These are phyloP conservation scores for Diploptera punctata DNA, from an alignment of 2,888 invertebrate species.

Conservation along the genomic window DNA sequence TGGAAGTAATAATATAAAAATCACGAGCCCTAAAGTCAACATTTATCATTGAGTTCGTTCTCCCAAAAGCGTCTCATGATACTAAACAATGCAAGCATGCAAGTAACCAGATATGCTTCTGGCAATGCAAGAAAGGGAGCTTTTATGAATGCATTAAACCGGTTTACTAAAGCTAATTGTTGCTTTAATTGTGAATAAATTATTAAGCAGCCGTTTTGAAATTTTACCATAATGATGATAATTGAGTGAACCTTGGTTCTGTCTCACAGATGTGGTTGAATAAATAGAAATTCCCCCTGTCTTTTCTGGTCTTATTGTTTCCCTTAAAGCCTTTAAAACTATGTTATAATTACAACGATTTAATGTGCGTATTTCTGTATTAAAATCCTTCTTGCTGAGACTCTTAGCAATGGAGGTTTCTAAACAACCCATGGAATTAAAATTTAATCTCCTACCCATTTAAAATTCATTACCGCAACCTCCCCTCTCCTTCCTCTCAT, in stretches of 20 bases:
- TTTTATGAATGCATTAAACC: not conserved
- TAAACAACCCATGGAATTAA: constrained; percentile 28
- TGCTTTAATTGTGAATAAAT: constrained; percentile 9
- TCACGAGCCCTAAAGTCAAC: too few species aligned
- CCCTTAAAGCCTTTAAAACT: constrained; percentile 19
- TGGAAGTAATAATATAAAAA: too few species aligned
- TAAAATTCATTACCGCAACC: constrained; percentile 39
- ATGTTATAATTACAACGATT: constrained; percentile 25
- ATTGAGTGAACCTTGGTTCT: constrained; percentile 4
- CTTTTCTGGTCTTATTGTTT: not conserved
- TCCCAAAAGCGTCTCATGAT: too few species aligned
- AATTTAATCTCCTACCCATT: constrained; percentile 36
- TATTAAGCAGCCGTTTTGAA: constrained; percentile 19
- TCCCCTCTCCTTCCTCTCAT: too few species aligned
- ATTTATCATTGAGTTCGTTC: too few species aligned
- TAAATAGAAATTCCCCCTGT: too few species aligned
- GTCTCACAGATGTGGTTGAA: not conserved
- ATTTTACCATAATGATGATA: constrained; percentile 10
- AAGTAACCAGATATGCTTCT: too few species aligned
- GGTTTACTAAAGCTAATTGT: not conserved
- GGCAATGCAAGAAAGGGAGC: too few species aligned
- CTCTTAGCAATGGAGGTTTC: not conserved
- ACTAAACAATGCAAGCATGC: too few species aligned
- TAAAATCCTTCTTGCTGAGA: constrained; percentile 2
- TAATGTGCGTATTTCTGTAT: constrained; percentile 4